These are phyloP conservation scores for Lonchura striata DNA, from an alignment of 2,113 vertebrate species.

Conservation along the genomic window DNA sequence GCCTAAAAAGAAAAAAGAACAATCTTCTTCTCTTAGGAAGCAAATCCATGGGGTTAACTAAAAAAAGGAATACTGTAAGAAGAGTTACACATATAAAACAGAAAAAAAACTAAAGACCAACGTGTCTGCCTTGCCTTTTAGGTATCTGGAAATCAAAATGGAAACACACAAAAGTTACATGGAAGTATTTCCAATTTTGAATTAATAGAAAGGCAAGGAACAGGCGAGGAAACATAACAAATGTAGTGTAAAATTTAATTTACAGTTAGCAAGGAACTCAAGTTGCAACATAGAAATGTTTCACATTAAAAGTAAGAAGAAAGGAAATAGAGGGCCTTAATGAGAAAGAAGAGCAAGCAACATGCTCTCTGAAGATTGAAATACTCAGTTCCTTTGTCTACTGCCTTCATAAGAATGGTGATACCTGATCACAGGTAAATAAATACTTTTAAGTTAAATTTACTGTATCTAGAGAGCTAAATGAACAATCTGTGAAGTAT, in stretches of 20 bases:
- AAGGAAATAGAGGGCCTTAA: neutral
- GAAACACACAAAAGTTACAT: neutral
- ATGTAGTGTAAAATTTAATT: neutral
- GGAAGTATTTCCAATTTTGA: neutral
- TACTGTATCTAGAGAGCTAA: neutral
- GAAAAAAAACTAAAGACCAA: neutral
- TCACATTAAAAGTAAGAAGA: neutral
- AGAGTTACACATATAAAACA: neutral
- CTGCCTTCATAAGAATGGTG: neutral
- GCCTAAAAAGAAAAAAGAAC: neutral
- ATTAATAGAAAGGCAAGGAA: neutral
- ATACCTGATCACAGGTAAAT: neutral
- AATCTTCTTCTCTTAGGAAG: neutral
- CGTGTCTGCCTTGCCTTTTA: neutral
- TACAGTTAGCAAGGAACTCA: neutral
- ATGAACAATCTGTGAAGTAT: neutral
- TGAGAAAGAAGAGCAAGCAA: neutral
- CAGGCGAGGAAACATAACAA: neutral
- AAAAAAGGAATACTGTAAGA: neutral
- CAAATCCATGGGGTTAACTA: neutral
- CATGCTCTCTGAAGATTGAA: neutral
- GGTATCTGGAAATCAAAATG: neutral
- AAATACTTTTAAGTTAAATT: neutral
- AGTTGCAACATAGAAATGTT: neutral
- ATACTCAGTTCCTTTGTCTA: neutral